Evolutionary conservation across 1,140 invertebrate species (phyloP), one percentile per base, ranked within the genome.

Genomic region (Mizuhopecten yessoensis): DNA sequence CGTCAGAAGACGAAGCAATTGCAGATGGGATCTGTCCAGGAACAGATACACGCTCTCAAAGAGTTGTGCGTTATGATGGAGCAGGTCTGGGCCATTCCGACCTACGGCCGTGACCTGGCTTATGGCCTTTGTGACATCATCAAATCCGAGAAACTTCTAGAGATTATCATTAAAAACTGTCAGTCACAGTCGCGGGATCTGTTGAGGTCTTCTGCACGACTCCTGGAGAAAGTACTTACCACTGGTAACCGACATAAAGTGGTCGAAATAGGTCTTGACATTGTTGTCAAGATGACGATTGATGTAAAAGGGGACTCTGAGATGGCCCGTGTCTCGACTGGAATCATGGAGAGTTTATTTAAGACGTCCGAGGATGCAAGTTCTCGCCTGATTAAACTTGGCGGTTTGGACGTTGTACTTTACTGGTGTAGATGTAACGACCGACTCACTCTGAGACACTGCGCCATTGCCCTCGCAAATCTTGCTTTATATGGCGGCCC

Each of bases 351-450:
- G 95, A 99, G 99, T 96, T 97, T 99, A 90, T 99, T 99, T 97
- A 99, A 99, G 97, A 99, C 99, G 96, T 96, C 96, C 93, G 99
- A 99, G 96, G 98, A 98, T 86, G 99, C 99, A 0, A 99, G 99
- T 96, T 88, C 93, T n/a, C 92, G 93, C 57, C 93, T 97, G 1
- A 97, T 97, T 86, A 94, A 96, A 75, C 94, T 96, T 39, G 97
- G 97, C 20, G 97, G 97, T 23, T 94, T 97, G 34, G 97, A 97
- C 89, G 98, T 99, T 10, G 98, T 99, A 17, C 97, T 99, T 87
- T 98, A 99, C 93, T 99, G 99, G 97, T 99, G 99, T 96, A 97
- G 99, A 94, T 98, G 98, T 95, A 98, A 98, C 94, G 99, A 99
- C 94, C 97, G 96, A 42, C 93, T 95, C 96, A 99, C 98, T 0